Base-by-base conservation (phyloP, 2,888 invertebrate species). In the Eristalis tenax region DNA sequence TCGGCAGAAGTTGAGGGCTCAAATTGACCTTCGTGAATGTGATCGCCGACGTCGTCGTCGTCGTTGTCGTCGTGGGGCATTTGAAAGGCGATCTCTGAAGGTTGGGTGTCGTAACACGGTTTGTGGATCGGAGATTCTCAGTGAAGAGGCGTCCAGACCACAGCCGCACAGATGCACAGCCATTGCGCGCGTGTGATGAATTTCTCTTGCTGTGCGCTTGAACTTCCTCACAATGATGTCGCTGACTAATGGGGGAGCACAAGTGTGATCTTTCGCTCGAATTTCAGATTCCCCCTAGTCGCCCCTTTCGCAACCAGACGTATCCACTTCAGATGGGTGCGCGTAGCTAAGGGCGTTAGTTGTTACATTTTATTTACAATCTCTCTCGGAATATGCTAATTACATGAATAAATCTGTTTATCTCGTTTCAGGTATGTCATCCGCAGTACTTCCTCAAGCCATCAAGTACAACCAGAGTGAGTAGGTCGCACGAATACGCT, bases 371-470 rank as follows among this genome's bases (percentile, higher is more conserved):
- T 38, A 63, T 23, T 2, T 28, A 70, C 22, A 71, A 32, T n/a
- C 13, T 28, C 15, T 18, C 15, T 35, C 6, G 50, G 43, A 77
- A 63, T 69, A 50, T 70, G 59, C 26, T 56, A 64, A 78, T 40
- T 23, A 64, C 50, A 13, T 8, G n/a, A 56, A 22, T 69, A 1
- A 5, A 28, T 69, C 11, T 74, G 6, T 69, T 65, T 26, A 3
- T 81, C 13, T 81, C 64, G 61, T 81, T 81, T 40, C 81, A 81
- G 81, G 81, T 81, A 81, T 74, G 80, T 80, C 63, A n/a, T 26
- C 66, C 5, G 23, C 26, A 63, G 18, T 18, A 22, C 66, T 73
- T 73, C 73, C 79, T 68, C 59, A 2, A 4, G 56, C 56, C 56
- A 56, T 50, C 56, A 63, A 50, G 23, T 70, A 59, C 38, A 32